Evolutionary conservation across 2,113 vertebrate species (phyloP).

Genomic region (Taxidea taxus): DNA sequence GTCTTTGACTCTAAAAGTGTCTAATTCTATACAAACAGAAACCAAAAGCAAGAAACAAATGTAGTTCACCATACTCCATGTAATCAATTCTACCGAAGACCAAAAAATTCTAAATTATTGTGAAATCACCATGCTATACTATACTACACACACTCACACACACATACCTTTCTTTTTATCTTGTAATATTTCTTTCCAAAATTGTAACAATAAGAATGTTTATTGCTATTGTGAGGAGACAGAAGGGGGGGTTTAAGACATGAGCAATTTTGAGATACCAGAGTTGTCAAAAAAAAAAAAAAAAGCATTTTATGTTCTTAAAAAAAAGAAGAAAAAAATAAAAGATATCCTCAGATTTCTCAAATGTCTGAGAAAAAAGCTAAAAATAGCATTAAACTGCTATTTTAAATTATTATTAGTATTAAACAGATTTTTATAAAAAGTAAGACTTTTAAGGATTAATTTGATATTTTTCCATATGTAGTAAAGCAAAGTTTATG

Average conservation of each 20-base stretch:
- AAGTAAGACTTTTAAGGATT: constrained; percentile 22
- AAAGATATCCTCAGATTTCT: neutral
- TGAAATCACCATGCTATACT: neutral
- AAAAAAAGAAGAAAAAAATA: neutral
- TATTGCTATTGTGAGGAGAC: neutral
- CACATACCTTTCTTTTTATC: neutral
- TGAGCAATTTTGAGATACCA: neutral
- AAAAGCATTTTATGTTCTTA: neutral
- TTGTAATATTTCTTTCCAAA: neutral
- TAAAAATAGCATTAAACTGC: neutral
- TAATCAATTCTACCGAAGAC: neutral
- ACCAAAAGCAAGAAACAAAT: constrained; percentile 24
- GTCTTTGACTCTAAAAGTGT: neutral
- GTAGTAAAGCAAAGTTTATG: constrained; percentile 48
- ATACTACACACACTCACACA: neutral
- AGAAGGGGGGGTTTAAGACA: neutral
- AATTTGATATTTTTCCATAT: constrained; percentile 60
- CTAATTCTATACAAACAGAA: neutral
- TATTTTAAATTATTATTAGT: constrained; percentile 10
- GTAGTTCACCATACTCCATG: neutral
- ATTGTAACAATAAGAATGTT: neutral
- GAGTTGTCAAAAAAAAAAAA: neutral
- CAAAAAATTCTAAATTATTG: constrained; percentile 18
- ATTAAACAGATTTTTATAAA: constrained; percentile 18
- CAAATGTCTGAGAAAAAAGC: neutral